A percentile compares a stretch with the other conserved stretches of the same genome.
Conservation (phyloP, 2,113 vertebrate genomes). For the Thomomys bottae region DNA sequence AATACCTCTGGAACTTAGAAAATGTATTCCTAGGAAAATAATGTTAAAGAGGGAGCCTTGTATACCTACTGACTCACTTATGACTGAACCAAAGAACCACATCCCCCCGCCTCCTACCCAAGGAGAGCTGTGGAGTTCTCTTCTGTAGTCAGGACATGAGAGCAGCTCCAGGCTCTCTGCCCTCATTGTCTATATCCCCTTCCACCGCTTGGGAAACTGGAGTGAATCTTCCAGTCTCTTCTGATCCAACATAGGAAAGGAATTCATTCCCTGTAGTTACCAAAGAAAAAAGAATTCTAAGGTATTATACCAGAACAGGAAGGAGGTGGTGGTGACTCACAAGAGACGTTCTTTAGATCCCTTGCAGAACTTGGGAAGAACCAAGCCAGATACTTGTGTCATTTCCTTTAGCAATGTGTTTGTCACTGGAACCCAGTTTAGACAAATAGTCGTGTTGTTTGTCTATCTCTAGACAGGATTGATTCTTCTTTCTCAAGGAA, state of each 20-base stretch:
- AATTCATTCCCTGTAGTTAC: not conserved
- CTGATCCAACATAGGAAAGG: not conserved
- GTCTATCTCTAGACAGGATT: not conserved
- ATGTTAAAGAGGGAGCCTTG: not conserved
- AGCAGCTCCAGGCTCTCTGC: not conserved
- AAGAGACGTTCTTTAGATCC: rapidly evolving
- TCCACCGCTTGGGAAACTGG: not conserved
- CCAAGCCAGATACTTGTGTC: not conserved
- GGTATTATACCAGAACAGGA: not conserved
- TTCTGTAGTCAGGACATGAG: not conserved
- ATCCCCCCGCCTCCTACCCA: not conserved
- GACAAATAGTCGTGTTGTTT: not conserved
- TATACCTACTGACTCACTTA: not conserved
- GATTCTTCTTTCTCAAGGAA: not conserved
- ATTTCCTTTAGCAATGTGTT: not conserved
- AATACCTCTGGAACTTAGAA: conserved; percentile 6
- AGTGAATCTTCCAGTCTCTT: not conserved
- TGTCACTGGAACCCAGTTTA: not conserved
- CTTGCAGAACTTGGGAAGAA: not conserved
- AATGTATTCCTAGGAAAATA: not conserved
- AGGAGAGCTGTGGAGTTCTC: not conserved
- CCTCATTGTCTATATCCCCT: too few relatives aligned
- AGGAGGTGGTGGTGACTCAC: not conserved
- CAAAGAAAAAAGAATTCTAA: conserved; percentile 3
- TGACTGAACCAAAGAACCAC: not conserved